Evolutionary conservation across 2,888 invertebrate species (phyloP).

Genomic region (Falcaria lacertinaria): DNA sequence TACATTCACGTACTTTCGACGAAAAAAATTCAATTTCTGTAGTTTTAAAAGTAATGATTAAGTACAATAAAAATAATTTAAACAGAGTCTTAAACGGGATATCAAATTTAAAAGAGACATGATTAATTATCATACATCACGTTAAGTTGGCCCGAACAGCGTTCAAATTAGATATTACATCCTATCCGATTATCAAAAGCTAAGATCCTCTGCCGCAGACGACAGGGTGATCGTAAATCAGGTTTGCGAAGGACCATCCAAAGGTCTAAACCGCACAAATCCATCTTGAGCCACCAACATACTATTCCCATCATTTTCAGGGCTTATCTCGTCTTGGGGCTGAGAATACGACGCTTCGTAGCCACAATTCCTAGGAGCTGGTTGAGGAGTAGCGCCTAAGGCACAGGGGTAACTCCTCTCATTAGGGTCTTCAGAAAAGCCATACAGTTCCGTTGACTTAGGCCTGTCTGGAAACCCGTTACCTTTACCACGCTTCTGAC

Average conservation of each 20-base stretch:
- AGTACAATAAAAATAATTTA: neutral
- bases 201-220: conserved; percentile 55
- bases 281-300: conserved; percentile 96
- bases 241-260: conserved; percentile 77
- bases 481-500: conserved; percentile 72
- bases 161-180: conserved; percentile 7
- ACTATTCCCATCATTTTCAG: conserved; percentile 79
- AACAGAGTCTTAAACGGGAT: too few relatives aligned
- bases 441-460: conserved; percentile 80
- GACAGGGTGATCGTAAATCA: conserved; percentile 70
- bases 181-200: conserved; percentile 47
- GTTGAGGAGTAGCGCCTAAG: conserved; percentile 67
- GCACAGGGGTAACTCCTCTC: conserved; percentile 67
- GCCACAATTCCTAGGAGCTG: conserved; percentile 69
- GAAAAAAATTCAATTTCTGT: too few relatives aligned
- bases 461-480: conserved; percentile 82
- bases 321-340: conserved; percentile 73
- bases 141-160: conserved; percentile 2
- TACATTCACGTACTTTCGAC: too few relatives aligned
- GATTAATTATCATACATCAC: too few relatives aligned
- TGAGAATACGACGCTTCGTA: conserved; percentile 78
- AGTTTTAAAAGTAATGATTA: neutral
- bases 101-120: too few relatives aligned
- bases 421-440: conserved; percentile 72
- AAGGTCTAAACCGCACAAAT: conserved; percentile 89